Base-by-base conservation (phyloP, 2,113 vertebrate species). In the Pedetes capensis region DNA sequence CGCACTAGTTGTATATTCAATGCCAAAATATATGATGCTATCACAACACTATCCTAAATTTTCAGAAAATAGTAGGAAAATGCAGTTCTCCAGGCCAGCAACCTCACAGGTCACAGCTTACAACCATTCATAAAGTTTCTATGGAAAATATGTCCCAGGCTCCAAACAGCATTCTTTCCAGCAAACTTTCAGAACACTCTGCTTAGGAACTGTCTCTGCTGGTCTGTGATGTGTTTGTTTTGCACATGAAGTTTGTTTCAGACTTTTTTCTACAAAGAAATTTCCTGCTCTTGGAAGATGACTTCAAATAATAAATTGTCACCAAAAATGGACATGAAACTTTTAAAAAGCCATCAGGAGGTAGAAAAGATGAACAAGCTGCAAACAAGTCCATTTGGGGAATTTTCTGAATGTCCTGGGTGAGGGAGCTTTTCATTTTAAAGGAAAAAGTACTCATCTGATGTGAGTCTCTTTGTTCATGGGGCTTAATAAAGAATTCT, bases 251-350 rank as follows among this genome's bases (percentile, higher is more conserved):
- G 69, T 88, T 96, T 93, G 44, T 82, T 94, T 97, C 82, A 69
- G 89, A 90, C 37, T 91, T 79, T 95, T n/a, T 91, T 87, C 86
- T 90, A 61, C 91, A 93, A 76, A 97, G 71, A 97, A 87, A 95
- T 94, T 87, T 95, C 75, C 66, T 93, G 87, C 84, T 92, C 32
- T 92, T 80, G 64, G 93, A 97, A 93, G 93, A 78, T 42, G 61
- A 89, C 72, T 8, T 79, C 87, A 95, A 96, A 96, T 63, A 96
- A 96, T 96, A 97, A 95, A 97, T 97, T 95, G 86, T 95, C 91
- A 91, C 97, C 96, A 94, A 98, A 96, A 96, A 49, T 89, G 96
- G 81, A 94, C 89, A 44, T 92, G 92, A 97, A 53, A 80, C n/a
- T 94, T 78, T 74, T 75, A 71, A 59, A 94, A 79, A 94, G 87